Evolutionary conservation across 2,888 invertebrate species (phyloP).

Genomic region (Achlya flavicornis): DNA sequence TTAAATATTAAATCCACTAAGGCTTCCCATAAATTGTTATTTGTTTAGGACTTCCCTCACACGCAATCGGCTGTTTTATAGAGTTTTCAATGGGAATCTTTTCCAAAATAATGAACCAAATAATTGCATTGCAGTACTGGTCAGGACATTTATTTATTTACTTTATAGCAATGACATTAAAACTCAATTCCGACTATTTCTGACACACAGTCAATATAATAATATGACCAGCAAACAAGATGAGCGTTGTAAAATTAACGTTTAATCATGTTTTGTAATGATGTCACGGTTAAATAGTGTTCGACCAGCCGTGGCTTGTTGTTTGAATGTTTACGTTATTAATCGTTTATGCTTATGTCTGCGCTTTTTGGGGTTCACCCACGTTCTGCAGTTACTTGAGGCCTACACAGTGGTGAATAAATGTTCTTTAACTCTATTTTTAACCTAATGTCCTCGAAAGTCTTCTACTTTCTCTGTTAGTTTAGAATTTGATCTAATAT

Average conservation of each 20-base stretch:
- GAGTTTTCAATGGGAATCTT: not conserved
- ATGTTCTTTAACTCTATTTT: not conserved
- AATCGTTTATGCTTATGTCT: not conserved
- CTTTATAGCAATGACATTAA: not conserved
- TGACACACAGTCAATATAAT: slow-evolving; percentile 4
- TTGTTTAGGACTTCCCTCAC: not conserved
- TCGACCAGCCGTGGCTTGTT: slow-evolving; percentile 1
- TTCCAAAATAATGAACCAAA: not conserved
- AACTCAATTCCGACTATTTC: no score
- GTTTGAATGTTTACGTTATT: slow-evolving; percentile 1
- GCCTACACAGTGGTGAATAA: not conserved
- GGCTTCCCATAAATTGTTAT: not conserved
- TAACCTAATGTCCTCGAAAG: not conserved
- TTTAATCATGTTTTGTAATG: slow-evolving; percentile 6
- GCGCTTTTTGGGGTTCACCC: slow-evolving; percentile 2
- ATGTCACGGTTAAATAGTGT: slow-evolving; percentile 5
- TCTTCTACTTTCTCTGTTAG: not conserved
- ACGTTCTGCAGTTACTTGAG: not conserved
- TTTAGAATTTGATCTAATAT: not conserved
- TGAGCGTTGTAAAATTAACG: slow-evolving; percentile 4
- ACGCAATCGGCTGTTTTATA: no score
- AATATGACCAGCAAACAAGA: not conserved
- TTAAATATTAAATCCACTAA: not conserved
- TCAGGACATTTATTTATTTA: not conserved
- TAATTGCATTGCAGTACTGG: not conserved